Evolutionary conservation across 2,888 invertebrate genomes (phyloP), one percentile per base, ranked within the genome.

Genomic region (Drosophila hamatofila): DNA sequence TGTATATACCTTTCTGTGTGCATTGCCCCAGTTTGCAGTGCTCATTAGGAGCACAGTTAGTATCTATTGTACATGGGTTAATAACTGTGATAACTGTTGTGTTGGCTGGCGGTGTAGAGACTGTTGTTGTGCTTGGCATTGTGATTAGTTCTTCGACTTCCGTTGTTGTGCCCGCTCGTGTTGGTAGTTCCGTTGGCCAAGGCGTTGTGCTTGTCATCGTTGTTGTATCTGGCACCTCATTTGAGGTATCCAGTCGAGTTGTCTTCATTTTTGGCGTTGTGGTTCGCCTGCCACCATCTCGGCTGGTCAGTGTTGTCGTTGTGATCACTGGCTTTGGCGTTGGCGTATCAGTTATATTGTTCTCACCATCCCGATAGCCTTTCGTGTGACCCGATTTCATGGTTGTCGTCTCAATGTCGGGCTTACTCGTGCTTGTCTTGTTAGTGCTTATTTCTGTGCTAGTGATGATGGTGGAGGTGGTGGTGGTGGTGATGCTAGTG

Each of bases 1-100:
- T 62, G 66, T 64, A 11, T 89, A 91, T 93, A 93, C 93, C 93
- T 93, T 93, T 91, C 92, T 91, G 94, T 78, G 90, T 93, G 92
- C 95, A 95, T 89, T 92, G 92, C 84, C 94, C 94, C 89, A 93
- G 93, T 81, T 94, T 92, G 92, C 96, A 96, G 75, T 94, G 94
- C 92, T 95, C 95, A 80, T 93, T 93, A 81, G 93, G 92, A 80
- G 93, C 93, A 92, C 96, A 96, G 90, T 95, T 95, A 86, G 93
- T 93, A 92, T 95, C 94, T 87, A 93, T 92, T 83, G 93, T 93
- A 93, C 95, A 96, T 85, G 92, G 84, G 88, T 91, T 92, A 88
- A 88, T 91, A 90, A 92, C 92, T 84, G 82, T 89, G 81, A 83
- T 88, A 75, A 81, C 80, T 67, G 88, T 90, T 27, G 75, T 81